These are phyloP conservation scores for Acleris emargana DNA, from an alignment of 2,888 invertebrate species.

Conservation along the genomic window DNA sequence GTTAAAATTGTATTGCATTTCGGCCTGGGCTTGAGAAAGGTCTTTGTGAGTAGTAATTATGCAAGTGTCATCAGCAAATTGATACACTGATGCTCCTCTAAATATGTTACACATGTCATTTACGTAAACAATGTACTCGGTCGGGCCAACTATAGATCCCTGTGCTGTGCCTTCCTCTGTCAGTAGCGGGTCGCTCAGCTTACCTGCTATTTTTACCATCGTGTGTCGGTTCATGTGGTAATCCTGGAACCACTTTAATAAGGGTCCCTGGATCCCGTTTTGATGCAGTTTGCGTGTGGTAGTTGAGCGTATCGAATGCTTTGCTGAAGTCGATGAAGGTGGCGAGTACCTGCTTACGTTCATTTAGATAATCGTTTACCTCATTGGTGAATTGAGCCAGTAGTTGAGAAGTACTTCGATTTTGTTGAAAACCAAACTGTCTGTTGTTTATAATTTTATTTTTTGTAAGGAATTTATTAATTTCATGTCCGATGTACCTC, in stretches of 20 bases:
- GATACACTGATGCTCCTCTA: neutral
- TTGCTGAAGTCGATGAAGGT: constrained; percentile 16
- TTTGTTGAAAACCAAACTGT: neutral
- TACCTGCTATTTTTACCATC: neutral
- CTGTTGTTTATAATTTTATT: constrained; percentile 1
- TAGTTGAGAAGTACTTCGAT: constrained; percentile 12
- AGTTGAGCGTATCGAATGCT: constrained; percentile 8
- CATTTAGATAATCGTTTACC: constrained; percentile 1
- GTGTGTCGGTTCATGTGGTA: neutral
- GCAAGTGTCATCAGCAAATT: neutral
- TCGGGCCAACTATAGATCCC: neutral
- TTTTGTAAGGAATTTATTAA: neutral
- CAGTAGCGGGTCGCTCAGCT: neutral
- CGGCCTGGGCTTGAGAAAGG: neutral
- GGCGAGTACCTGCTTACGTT: neutral
- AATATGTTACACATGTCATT: neutral
- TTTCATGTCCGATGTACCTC: too few species aligned
- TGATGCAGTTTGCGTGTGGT: neutral
- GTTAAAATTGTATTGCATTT: neutral
- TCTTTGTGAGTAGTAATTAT: neutral
- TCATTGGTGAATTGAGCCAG: constrained; percentile 10
- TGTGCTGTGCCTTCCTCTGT: neutral
- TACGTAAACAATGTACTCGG: neutral
- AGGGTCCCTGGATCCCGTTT: too few species aligned
- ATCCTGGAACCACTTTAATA: too few species aligned